Evolutionary conservation across 2,113 vertebrate genomes (phyloP).

Genomic region (Odontesthes bonariensis): DNA sequence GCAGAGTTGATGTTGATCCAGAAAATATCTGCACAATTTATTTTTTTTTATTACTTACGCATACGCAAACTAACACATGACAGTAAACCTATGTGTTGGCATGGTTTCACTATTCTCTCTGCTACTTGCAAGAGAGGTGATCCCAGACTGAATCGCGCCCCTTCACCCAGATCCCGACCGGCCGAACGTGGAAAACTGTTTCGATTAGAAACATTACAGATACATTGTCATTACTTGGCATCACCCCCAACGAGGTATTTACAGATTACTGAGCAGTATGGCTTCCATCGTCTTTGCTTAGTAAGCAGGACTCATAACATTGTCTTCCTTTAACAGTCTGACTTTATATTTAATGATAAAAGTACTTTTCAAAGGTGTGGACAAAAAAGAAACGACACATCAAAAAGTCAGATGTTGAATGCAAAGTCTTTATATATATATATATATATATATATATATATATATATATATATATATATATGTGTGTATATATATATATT

Average conservation of each 20-base stretch:
- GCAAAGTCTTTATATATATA: conserved; percentile 78
- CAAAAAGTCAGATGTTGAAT: conserved; percentile 66
- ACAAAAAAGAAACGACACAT: conserved; percentile 52
- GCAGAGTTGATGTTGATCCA: too few relatives aligned
- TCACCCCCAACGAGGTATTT: conserved; percentile 17
- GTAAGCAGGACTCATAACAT: not conserved
- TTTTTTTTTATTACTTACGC: too few relatives aligned
- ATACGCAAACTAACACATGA: too few relatives aligned
- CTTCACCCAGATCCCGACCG: not conserved
- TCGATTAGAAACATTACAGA: conserved; percentile 3
- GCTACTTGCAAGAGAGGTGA: not conserved
- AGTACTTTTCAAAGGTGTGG: not conserved
- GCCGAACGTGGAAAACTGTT: conserved; percentile 11
- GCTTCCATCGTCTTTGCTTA: not conserved
- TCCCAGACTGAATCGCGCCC: conserved; percentile 1
- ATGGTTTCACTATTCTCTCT: not conserved
- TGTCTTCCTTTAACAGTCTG: conserved; percentile 8
- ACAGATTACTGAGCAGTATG: not conserved
- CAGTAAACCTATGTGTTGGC: too few relatives aligned
- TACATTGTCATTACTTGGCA: conserved; percentile 32
- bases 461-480: conserved; percentile 69
- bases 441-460: not conserved
- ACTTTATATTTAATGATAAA: not conserved
- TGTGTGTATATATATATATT: conserved; percentile 78
- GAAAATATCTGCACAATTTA: too few relatives aligned